phyloP scores from a whole-genome alignment of 2,888 invertebrate species.

The Zaprionus obscuricornis region DNA sequence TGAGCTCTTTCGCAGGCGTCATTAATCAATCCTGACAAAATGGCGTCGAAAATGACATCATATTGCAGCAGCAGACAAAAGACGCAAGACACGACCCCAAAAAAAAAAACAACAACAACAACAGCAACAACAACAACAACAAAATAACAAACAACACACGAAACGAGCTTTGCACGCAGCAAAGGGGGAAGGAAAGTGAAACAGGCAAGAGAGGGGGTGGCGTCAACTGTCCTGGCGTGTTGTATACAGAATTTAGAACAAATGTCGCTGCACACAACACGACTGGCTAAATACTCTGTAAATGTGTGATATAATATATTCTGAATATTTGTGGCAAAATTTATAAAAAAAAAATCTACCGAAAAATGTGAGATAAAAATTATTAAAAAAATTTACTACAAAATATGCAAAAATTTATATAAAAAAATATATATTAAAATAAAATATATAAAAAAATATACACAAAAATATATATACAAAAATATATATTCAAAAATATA shows the following conservation, averaged over 20 bases:
- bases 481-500: too few species aligned
- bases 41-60: slow-evolving; percentile 71
- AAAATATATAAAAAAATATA: too few species aligned
- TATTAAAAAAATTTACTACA: too few species aligned
- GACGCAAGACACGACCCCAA: slow-evolving; percentile 37
- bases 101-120: slow-evolving; percentile 5
- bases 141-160: slow-evolving; percentile 2
- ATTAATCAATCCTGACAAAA: slow-evolving; percentile 72
- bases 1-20: slow-evolving; percentile 47
- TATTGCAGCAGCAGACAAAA: slow-evolving; percentile 24
- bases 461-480: too few species aligned
- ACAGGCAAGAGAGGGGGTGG: slow-evolving; percentile 54
- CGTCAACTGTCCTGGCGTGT: slow-evolving; percentile 33
- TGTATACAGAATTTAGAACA: slow-evolving; percentile 29
- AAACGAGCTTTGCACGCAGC: slow-evolving; percentile 8
- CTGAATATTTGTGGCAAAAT: too few species aligned
- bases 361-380: too few species aligned
- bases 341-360: too few species aligned
- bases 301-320: not conserved
- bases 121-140: too few species aligned
- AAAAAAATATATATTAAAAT: too few species aligned
- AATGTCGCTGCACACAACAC: slow-evolving; percentile 20
- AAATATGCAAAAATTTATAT: too few species aligned
- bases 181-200: too few species aligned
- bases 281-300: slow-evolving; percentile 29